Conservation (phyloP, 2,113 vertebrate genomes). For the Passer montanus region DNA sequence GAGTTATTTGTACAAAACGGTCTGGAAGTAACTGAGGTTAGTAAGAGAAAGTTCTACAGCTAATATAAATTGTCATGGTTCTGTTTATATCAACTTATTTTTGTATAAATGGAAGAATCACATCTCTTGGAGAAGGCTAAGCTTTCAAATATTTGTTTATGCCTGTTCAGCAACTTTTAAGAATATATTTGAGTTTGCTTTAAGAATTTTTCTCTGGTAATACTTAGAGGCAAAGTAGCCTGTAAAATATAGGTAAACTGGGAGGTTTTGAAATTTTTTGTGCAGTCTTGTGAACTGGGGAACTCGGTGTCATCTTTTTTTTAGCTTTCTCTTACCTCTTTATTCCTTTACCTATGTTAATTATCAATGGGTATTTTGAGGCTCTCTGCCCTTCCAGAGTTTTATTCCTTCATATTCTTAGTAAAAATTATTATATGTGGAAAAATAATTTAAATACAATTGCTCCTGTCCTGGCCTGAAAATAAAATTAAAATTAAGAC, state of each 20-base stretch:
- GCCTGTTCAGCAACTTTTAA: not conserved
- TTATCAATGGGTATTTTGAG: not conserved
- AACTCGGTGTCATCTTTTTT: not conserved
- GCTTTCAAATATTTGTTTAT: not conserved
- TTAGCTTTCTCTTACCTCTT: not conserved
- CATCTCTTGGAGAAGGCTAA: not conserved
- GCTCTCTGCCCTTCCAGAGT: not conserved
- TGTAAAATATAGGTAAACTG: not conserved
- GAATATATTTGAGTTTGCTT: not conserved
- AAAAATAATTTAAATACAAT: not conserved
- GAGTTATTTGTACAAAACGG: conserved; percentile 3
- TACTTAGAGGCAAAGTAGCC: not conserved
- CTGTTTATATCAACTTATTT: conserved; percentile 1
- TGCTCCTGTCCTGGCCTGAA: not conserved
- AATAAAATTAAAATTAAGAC: not conserved
- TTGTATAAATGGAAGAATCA: not conserved
- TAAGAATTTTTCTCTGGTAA: not conserved
- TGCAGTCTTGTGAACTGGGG: not conserved
- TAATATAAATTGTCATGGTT: not conserved
- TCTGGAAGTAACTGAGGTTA: conserved; percentile 8
- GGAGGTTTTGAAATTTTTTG: not conserved
- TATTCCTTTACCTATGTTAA: not conserved
- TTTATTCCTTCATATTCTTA: not conserved
- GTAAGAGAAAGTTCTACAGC: not conserved
- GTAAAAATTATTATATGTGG: not conserved